Percentiles rank a stretch among this genome's conserved stretches.
These are phyloP conservation scores for Hippoglossus stenolepis DNA, from an alignment of 2,113 vertebrate species.

Conservation along the genomic window DNA sequence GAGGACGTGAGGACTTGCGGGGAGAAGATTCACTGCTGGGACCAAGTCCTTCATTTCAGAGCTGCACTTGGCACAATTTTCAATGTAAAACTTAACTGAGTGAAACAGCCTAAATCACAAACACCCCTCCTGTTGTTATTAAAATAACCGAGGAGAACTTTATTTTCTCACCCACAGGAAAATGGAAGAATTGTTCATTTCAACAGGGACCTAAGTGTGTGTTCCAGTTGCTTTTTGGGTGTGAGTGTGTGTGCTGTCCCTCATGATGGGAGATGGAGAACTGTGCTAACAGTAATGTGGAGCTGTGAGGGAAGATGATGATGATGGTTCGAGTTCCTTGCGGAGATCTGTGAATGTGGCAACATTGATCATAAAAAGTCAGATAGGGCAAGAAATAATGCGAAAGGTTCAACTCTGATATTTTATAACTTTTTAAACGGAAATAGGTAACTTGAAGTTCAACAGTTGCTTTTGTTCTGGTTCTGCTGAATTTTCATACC, in stretches of 20 bases:
- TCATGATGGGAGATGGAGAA: neutral
- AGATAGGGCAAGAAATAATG: too few relatives aligned
- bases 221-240: neutral
- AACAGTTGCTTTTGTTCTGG: too few relatives aligned
- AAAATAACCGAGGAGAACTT: neutral
- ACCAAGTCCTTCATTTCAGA: neutral
- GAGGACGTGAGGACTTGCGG: neutral
- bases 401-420: too few relatives aligned
- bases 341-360: neutral
- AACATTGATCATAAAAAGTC: too few relatives aligned
- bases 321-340: neutral
- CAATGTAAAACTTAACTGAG: neutral
- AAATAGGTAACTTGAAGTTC: too few relatives aligned
- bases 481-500: too few relatives aligned
- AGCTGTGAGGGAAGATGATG: neutral
- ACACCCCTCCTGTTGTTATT: neutral
- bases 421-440: too few relatives aligned
- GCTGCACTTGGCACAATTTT: neutral
- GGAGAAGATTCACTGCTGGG: neutral
- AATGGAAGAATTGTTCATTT: constrained; percentile 2
- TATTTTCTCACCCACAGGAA: constrained; percentile 6
- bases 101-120: constrained; percentile 7
- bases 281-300: neutral
- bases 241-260: neutral
- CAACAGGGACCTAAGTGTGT: neutral